Evolutionary conservation across 2,797 vertebrate species (phyloP), one percentile per base, ranked within the genome.

Genomic region (Anguilla pacifica): DNA sequence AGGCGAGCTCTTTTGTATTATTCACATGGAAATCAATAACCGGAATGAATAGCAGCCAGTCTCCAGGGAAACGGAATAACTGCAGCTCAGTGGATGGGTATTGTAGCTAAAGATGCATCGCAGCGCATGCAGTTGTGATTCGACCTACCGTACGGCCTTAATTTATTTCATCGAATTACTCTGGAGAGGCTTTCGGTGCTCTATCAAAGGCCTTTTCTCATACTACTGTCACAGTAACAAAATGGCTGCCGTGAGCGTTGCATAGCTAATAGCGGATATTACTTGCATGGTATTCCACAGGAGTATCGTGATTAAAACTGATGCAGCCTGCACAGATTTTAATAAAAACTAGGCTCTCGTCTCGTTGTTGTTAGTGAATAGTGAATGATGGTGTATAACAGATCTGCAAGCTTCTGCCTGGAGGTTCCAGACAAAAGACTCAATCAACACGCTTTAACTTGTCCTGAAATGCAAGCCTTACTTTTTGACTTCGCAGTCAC

Each of bases 11-110:
- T 17, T 77, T 77, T 43, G 9, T 15, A 35, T 43, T 22, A 7
- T 17, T 19, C 77, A 81, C 77, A n/a, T 81, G 43, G 77, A 81
- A 81, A 81, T 81, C 77, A n/a, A 81, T 81, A 49, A 10, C 77
- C 49, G 43, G 43, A 81, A 39, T 39, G 72, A 77, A 49, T 49
- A 25, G 77, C 17, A 25, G 22, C 77, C 43, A 2, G 77, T 49
- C 22, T 81, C 43, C 0, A 49, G 77, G 43, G 77, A 49, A 25
- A 49, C 25, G 5, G 6, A 46, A 81, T 17, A 77, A 53, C 51
- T 79, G 39, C 39, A 43, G 39, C 74, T 46, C 74, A 22, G 11
- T 74, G 74, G 46, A 43, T 22, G 17, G 39, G 74, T 15, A 5
- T 46, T 39, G 39, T 46, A 17, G 74, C 74, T 79, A 79, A 79